These are phyloP conservation scores for Achatina immaculata DNA, from an alignment of 1,140 invertebrate species.

Conservation along the genomic window DNA sequence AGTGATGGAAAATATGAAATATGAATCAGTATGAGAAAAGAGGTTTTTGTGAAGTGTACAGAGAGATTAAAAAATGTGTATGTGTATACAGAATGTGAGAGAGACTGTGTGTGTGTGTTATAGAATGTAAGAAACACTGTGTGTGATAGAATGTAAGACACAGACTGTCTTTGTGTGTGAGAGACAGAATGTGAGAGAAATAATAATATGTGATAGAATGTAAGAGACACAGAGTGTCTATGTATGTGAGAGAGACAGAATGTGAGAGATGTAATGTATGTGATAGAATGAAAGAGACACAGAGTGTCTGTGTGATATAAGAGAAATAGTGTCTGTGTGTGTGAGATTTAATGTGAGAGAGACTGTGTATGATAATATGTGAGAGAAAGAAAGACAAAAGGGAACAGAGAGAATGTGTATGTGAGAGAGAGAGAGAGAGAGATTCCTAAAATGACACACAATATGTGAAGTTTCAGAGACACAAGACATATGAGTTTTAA, in stretches of 20 bases:
- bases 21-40: neutral
- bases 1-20: neutral
- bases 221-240: neutral
- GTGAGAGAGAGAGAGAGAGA: too few species aligned
- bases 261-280: slow-evolving; percentile 2
- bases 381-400: too few species aligned
- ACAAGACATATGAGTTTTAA: too few species aligned
- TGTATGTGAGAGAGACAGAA: neutral
- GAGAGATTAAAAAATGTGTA: neutral
- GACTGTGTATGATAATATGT: too few species aligned
- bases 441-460: too few species aligned
- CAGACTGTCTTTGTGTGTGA: neutral
- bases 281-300: neutral
- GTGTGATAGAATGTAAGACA: neutral
- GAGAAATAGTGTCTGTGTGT: too few species aligned
- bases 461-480: too few species aligned
- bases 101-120: neutral
- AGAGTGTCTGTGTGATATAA: neutral
- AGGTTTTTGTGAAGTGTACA: neutral
- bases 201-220: neutral
- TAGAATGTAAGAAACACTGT: neutral
- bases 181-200: neutral
- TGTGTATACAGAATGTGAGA: slow-evolving; percentile 16
- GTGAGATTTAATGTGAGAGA: too few species aligned
- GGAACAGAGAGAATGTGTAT: too few species aligned